phyloP scores from a whole-genome alignment of 1,140 invertebrate genomes.

The Mercenaria mercenaria region DNA sequence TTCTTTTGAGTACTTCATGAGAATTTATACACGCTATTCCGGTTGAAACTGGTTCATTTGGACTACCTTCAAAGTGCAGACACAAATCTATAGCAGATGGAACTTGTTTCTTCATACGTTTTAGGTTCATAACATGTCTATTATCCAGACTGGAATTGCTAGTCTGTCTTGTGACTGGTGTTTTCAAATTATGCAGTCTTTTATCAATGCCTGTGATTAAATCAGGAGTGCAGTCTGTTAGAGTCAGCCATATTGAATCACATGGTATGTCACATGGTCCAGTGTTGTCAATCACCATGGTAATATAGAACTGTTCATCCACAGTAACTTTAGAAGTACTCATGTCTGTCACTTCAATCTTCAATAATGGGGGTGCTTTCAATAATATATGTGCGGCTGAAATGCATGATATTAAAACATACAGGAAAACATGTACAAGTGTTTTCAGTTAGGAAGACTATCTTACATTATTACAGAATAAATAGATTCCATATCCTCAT shows the following conservation, averaged over 20 bases:
- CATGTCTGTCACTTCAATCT: slow-evolving; percentile 54
- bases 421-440: neutral
- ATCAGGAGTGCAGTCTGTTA: slow-evolving; percentile 49
- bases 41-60: slow-evolving; percentile 88
- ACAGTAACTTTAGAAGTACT: slow-evolving; percentile 85
- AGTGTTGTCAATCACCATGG: slow-evolving; percentile 88
- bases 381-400: slow-evolving; percentile 42
- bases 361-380: slow-evolving; percentile 70
- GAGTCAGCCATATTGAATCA: slow-evolving; percentile 72
- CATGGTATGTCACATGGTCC: slow-evolving; percentile 85
- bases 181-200: slow-evolving; percentile 82
- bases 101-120: slow-evolving; percentile 69
- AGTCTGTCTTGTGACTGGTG: slow-evolving; percentile 61
- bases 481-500: no score
- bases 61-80: slow-evolving; percentile 91
- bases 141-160: slow-evolving; percentile 73
- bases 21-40: slow-evolving; percentile 84
- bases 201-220: neutral
- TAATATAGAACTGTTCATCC: slow-evolving; percentile 88
- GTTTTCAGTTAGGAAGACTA: neutral
- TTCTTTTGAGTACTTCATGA: slow-evolving; percentile 79
- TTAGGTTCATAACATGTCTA: slow-evolving; percentile 73
- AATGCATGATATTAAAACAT: slow-evolving; percentile 8
- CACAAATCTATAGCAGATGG: slow-evolving; percentile 89
- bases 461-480: no score